A percentile compares a stretch with the other conserved stretches of the same genome.
Evolutionary conservation across 2,888 invertebrate genomes (phyloP).

Genomic region (Athalia cordata): DNA sequence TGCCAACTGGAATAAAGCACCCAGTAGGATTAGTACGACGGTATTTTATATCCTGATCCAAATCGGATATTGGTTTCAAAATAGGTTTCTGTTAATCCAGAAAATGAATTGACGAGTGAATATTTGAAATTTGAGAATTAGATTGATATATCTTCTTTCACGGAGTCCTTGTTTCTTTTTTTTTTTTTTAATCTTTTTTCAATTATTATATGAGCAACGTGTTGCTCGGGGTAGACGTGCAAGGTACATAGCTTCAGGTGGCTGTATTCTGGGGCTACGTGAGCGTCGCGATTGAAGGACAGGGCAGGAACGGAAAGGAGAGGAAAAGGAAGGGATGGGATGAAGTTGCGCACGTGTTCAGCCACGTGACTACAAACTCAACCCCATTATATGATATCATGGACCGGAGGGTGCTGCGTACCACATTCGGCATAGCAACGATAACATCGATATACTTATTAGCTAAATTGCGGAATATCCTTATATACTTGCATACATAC

Average conservation of each 20-base stretch:
- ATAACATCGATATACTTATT: neutral
- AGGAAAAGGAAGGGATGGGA: neutral
- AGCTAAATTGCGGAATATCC: neutral
- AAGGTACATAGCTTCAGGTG: neutral
- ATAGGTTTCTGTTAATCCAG: no score
- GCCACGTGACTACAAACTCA: constrained; percentile 23
- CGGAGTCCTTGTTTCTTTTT: no score
- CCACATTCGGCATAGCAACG: constrained; percentile 9
- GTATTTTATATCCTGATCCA: no score
- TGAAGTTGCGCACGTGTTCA: constrained; percentile 11
- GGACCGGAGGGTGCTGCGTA: neutral
- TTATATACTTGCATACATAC: no score
- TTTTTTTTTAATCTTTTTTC: no score
- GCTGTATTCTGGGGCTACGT: neutral
- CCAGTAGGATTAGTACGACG: no score
- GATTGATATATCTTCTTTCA: no score
- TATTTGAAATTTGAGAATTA: no score
- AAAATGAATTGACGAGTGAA: no score
- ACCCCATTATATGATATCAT: neutral
- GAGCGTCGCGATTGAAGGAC: constrained; percentile 4
- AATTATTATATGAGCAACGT: neutral
- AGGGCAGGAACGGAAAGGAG: no score
- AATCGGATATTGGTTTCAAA: no score
- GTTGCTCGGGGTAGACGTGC: neutral
- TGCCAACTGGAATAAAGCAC: no score